Percentiles rank a stretch among this genome's conserved stretches.
Conservation (phyloP, 2,113 vertebrate genomes). For the Ophthalmolycus amberensis region DNA sequence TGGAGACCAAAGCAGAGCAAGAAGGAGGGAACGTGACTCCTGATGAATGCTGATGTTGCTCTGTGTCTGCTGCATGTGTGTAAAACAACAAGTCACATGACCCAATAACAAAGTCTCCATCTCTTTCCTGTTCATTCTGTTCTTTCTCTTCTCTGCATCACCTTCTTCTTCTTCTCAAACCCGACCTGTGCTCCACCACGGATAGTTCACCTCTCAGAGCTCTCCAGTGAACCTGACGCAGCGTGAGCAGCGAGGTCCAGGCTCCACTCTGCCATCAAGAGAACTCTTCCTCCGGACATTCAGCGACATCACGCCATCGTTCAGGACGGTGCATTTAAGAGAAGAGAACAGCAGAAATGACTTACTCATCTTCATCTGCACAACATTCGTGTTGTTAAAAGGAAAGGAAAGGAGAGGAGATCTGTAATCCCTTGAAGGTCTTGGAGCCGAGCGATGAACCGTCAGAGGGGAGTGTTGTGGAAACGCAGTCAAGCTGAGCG, state of each 20-base stretch:
- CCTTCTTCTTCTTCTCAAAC: background rate
- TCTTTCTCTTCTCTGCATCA: background rate
- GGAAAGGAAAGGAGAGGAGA: background rate
- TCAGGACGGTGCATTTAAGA: background rate
- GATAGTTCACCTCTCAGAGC: constrained; percentile 4
- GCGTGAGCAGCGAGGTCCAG: background rate
- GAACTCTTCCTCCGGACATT: background rate
- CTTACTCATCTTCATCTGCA: background rate
- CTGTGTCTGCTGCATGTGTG: no score
- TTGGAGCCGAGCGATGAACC: background rate
- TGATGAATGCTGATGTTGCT: no score
- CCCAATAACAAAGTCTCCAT: no score
- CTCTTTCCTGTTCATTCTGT: background rate
- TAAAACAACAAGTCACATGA: no score
- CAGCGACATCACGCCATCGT: background rate
- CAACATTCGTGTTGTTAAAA: background rate
- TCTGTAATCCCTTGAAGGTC: background rate
- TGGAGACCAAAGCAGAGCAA: no score
- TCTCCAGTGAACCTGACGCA: constrained; percentile 11
- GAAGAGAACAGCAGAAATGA: background rate
- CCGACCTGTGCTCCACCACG: background rate
- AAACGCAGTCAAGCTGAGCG: constrained; percentile 45
- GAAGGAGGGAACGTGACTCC: no score
- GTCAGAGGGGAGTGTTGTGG: constrained; percentile 22
- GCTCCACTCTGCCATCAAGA: background rate